phyloP scores from a whole-genome alignment of 2,888 invertebrate species.

The Eupithecia inturbata region DNA sequence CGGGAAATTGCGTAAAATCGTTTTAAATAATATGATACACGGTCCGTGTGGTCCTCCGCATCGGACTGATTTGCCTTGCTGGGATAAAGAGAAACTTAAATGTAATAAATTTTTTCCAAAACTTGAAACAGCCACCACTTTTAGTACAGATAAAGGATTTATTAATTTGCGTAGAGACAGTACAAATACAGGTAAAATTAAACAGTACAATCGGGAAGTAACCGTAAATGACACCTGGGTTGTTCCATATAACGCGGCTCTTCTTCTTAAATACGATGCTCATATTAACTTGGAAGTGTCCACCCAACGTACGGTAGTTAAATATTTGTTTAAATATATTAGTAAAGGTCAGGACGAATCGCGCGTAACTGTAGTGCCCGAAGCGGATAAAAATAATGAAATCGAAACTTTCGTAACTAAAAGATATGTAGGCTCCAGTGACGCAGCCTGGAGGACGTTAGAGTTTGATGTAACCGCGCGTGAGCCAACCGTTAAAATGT shows the following conservation, averaged over 20 bases:
- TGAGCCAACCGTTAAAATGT: no score
- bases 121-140: neutral
- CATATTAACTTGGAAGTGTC: neutral
- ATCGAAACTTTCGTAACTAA: no score
- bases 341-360: no score
- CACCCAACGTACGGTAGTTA: no score
- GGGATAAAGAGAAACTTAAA: neutral
- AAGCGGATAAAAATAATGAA: no score
- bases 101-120: neutral
- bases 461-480: no score
- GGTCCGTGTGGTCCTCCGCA: neutral
- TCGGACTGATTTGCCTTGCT: neutral
- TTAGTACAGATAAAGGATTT: neutral
- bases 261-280: neutral
- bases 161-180: neutral
- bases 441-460: no score
- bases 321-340: no score
- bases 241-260: neutral
- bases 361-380: no score
- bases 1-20: neutral
- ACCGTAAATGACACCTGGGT: neutral
- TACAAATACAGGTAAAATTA: neutral
- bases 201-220: neutral
- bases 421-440: no score
- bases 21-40: neutral